These are phyloP conservation scores for Euborellia annulipes DNA, from an alignment of 1,140 invertebrate species.

Conservation along the genomic window DNA sequence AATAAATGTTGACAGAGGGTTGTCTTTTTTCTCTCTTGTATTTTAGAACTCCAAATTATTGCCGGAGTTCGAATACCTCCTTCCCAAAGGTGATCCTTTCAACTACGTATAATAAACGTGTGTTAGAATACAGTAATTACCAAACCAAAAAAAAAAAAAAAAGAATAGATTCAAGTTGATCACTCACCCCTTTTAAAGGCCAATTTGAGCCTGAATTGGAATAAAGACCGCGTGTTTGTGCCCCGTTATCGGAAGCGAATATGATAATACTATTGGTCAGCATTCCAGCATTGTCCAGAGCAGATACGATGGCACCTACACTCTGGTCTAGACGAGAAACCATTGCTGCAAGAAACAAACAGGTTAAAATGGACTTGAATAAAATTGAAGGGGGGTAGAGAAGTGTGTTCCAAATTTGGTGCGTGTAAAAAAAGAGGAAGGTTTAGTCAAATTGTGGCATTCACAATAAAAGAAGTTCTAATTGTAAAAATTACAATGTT, in stretches of 20 bases:
- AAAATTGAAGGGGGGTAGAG: no score
- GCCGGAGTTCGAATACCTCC: slow-evolving; percentile 47
- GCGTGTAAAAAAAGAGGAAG: no score
- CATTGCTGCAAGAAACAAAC: slow-evolving; percentile 25
- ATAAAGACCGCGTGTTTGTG: slow-evolving; percentile 29
- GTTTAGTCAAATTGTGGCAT: no score
- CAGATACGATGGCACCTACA: slow-evolving; percentile 27
- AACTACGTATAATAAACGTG: slow-evolving; percentile 18
- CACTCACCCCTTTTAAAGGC: slow-evolving; percentile 29
- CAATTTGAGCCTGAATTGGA: slow-evolving; percentile 34
- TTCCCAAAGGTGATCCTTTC: slow-evolving; percentile 54
- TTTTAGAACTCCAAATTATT: slow-evolving; percentile 51
- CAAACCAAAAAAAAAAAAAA: no score
- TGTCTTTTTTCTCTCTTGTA: no score
- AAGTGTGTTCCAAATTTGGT: no score
- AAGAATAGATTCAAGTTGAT: no score
- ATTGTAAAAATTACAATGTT: no score
- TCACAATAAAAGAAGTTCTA: no score
- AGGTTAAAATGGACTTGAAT: not conserved
- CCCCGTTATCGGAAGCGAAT: slow-evolving; percentile 31
- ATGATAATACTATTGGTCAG: slow-evolving; percentile 27
- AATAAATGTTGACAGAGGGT: no score
- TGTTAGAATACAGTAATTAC: no score
- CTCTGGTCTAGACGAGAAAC: slow-evolving; percentile 33
- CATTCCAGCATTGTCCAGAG: slow-evolving; percentile 24